These are phyloP conservation scores for Tigriopus californicus DNA, from an alignment of 2,888 invertebrate species.

Conservation along the genomic window DNA sequence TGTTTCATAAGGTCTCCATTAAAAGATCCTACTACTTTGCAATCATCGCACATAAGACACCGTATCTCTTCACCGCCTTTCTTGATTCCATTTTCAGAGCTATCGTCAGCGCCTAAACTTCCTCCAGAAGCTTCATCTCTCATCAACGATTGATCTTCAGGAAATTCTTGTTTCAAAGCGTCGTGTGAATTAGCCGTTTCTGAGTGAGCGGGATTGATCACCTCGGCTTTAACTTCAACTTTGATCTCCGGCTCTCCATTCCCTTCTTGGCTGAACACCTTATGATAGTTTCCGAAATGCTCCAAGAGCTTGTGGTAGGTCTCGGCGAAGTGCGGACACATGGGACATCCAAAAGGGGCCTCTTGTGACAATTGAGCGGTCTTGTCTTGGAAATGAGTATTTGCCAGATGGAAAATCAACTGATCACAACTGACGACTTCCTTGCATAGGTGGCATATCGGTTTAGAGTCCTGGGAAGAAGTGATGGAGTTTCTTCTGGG, in stretches of 20 bases:
- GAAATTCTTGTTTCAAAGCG: not conserved
- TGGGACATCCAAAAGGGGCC: slow-evolving; percentile 11
- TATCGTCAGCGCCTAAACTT: too few relatives aligned
- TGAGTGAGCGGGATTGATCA: too few relatives aligned
- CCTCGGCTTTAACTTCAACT: too few relatives aligned
- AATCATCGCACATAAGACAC: slow-evolving; percentile 12
- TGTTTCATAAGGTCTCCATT: not conserved
- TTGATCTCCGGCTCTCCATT: too few relatives aligned
- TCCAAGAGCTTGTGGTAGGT: not conserved
- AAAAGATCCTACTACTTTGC: not conserved
- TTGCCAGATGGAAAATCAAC: slow-evolving; percentile 7
- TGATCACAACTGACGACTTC: not conserved
- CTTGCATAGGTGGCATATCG: slow-evolving; percentile 4
- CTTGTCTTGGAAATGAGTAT: not conserved
- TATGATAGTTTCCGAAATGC: slow-evolving; percentile 11
- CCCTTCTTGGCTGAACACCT: not conserved
- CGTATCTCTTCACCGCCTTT: not conserved
- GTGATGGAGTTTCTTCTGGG: not conserved
- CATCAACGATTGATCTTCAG: too few relatives aligned
- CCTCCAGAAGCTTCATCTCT: too few relatives aligned
- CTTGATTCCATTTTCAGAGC: too few relatives aligned
- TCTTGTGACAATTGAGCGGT: not conserved
- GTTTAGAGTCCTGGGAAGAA: not conserved
- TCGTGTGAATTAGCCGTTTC: not conserved
- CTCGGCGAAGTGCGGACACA: slow-evolving; percentile 12